phyloP scores from a whole-genome alignment of 2,113 vertebrate species.

The Macroglossus sobrinus region DNA sequence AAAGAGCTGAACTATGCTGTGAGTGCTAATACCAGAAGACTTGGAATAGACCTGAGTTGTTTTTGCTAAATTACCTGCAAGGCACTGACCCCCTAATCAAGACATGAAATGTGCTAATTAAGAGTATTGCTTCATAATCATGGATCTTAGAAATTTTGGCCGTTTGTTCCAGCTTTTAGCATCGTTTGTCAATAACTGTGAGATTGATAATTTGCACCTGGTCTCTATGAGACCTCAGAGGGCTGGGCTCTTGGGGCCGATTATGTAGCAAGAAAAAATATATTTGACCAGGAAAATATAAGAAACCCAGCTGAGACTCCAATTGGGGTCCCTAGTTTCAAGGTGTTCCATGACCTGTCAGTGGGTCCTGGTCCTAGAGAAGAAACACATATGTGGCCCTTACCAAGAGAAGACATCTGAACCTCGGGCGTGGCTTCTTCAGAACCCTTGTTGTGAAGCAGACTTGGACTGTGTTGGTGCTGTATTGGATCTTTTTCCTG shows the following conservation, averaged over 20 bases:
- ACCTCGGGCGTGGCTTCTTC: background rate
- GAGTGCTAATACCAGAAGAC: background rate
- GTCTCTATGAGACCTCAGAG: background rate
- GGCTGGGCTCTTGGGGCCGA: background rate
- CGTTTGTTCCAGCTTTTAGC: background rate
- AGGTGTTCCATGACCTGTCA: background rate
- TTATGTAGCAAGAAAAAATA: background rate
- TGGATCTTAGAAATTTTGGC: background rate
- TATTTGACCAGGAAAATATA: background rate
- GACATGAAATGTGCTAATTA: background rate
- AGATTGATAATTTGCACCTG: background rate
- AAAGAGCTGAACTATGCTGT: background rate
- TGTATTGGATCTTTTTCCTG: background rate
- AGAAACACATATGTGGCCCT: background rate
- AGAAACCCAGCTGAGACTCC: background rate
- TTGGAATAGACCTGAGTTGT: background rate
- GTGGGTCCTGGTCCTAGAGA: background rate
- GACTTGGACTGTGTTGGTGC: background rate
- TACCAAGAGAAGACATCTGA: background rate
- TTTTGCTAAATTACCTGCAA: background rate
- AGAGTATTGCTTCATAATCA: background rate
- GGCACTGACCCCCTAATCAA: background rate
- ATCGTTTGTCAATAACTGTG: background rate
- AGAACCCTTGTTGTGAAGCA: background rate
- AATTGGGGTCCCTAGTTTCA: background rate